These are phyloP conservation scores for Microtus californicus DNA, from an alignment of 2,797 vertebrate genomes.

Conservation along the genomic window DNA sequence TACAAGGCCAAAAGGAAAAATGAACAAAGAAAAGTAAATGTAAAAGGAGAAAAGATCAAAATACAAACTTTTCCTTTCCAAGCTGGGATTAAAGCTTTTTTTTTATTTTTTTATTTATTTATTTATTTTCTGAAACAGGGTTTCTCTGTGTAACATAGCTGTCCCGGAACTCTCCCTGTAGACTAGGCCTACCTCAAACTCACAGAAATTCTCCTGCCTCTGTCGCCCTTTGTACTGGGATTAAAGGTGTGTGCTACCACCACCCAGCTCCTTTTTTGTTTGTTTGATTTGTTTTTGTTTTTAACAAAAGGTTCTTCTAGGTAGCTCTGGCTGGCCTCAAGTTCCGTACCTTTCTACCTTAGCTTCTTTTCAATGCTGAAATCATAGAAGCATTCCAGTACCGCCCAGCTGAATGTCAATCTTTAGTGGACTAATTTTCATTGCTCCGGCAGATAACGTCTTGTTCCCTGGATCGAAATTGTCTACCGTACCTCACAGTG, in stretches of 20 bases:
- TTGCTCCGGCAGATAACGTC: not conserved
- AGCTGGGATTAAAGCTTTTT: not conserved
- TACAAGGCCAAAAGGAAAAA: not conserved
- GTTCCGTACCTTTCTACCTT: not conserved
- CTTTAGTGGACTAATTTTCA: not conserved
- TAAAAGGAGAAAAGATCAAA: constrained; percentile 1
- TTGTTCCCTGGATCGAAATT: not conserved
- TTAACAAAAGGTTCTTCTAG: no score
- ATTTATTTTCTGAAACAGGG: not conserved
- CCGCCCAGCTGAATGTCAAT: not conserved
- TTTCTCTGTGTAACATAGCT: not conserved
- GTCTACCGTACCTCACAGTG: not conserved
- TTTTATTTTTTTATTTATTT: no score
- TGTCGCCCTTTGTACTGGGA: no score
- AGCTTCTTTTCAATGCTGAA: not conserved
- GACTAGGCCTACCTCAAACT: not conserved
- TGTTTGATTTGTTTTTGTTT: not conserved
- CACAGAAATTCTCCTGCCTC: not conserved
- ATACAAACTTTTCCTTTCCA: not conserved
- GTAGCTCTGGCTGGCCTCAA: not conserved
- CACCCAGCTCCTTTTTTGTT: no score
- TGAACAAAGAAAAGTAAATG: constrained; percentile 23
- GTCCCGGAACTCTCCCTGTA: not conserved
- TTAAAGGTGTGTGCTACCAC: no score
- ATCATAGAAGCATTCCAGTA: not conserved